A percentile compares a stretch with the other conserved stretches of the same genome.
Conservation (phyloP, 2,797 vertebrate species). For the Leuciscus waleckii region DNA sequence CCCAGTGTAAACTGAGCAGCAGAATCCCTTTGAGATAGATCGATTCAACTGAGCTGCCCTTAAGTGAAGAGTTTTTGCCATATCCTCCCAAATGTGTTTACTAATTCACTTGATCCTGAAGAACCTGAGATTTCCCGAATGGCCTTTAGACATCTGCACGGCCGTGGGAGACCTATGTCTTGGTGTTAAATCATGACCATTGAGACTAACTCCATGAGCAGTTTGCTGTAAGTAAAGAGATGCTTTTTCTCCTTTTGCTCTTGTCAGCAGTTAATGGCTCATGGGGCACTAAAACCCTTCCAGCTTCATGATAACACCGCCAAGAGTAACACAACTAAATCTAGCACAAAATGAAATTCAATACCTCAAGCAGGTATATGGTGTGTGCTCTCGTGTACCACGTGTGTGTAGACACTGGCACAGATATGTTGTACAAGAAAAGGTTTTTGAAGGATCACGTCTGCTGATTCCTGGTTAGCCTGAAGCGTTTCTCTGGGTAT, state of each 20-base stretch:
- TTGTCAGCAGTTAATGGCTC: conserved; percentile 50
- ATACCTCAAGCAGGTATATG: conserved; percentile 14
- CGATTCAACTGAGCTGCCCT: conserved; percentile 20
- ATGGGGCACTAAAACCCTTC: conserved; percentile 39
- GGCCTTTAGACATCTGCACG: conserved; percentile 26
- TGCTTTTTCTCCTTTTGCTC: conserved; percentile 42
- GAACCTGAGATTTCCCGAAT: not conserved
- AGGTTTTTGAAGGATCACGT: conserved; percentile 8
- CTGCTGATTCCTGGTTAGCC: conserved; percentile 14
- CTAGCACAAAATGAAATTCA: conserved; percentile 39
- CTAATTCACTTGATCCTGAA: conserved; percentile 29
- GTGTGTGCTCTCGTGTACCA: not conserved
- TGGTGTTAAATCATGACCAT: conserved; percentile 9
- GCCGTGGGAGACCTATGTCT: conserved; percentile 8
- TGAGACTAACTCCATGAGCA: not conserved
- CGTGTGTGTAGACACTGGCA: not conserved
- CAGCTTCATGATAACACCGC: conserved; percentile 28
- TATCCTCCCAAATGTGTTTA: conserved; percentile 30
- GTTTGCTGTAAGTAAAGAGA: conserved; percentile 18
- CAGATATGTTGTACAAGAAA: conserved; percentile 14
- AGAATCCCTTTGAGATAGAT: conserved; percentile 33
- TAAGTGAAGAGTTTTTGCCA: conserved; percentile 9
- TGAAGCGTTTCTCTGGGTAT: conserved; percentile 34
- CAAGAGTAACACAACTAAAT: conserved; percentile 51
- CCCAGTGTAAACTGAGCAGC: conserved; percentile 13